phyloP scores from a whole-genome alignment of 2,888 invertebrate genomes.

The Caenorhabditis macrosperma region DNA sequence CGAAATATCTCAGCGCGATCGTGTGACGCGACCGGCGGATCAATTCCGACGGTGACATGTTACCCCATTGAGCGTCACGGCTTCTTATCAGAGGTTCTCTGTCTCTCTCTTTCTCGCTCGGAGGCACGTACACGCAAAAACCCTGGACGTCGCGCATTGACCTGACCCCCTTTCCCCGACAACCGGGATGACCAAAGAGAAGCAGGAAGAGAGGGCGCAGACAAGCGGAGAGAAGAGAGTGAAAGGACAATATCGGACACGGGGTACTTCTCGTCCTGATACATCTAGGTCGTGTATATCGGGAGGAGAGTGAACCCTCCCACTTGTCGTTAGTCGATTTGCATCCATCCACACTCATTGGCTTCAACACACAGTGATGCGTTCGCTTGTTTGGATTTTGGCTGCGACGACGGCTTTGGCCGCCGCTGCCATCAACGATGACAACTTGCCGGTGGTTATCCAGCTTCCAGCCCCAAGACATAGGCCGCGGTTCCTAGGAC shows the following conservation, averaged over 20 bases:
- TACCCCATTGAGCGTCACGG: conserved; percentile 28
- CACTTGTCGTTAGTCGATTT: conserved; percentile 60
- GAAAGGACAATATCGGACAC: conserved; percentile 64
- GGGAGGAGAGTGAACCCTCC: conserved; percentile 50
- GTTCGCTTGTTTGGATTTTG: conserved; percentile 55
- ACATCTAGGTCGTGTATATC: conserved; percentile 55
- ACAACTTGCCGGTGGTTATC: conserved; percentile 66
- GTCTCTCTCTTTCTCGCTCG: no score
- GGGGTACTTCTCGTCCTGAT: conserved; percentile 57
- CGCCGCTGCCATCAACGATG: conserved; percentile 60
- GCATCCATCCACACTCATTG: conserved; percentile 58
- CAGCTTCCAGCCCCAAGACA: conserved; percentile 60
- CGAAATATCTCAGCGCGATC: conserved; percentile 34
- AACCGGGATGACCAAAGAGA: conserved; percentile 24
- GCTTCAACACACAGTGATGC: conserved; percentile 54
- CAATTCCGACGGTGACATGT: conserved; percentile 37
- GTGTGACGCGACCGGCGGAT: conserved; percentile 31
- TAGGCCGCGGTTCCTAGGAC: conserved; percentile 62
- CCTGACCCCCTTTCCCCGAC: conserved; percentile 44
- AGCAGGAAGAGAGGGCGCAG: conserved; percentile 28
- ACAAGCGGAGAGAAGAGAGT: conserved; percentile 50
- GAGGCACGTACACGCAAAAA: conserved; percentile 25
- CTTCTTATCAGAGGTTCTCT: conserved; percentile 48
- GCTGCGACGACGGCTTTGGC: conserved; percentile 56
- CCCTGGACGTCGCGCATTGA: conserved; percentile 47